These are phyloP conservation scores for Drosophila atripex DNA, from an alignment of 2,888 invertebrate genomes.

Conservation along the genomic window DNA sequence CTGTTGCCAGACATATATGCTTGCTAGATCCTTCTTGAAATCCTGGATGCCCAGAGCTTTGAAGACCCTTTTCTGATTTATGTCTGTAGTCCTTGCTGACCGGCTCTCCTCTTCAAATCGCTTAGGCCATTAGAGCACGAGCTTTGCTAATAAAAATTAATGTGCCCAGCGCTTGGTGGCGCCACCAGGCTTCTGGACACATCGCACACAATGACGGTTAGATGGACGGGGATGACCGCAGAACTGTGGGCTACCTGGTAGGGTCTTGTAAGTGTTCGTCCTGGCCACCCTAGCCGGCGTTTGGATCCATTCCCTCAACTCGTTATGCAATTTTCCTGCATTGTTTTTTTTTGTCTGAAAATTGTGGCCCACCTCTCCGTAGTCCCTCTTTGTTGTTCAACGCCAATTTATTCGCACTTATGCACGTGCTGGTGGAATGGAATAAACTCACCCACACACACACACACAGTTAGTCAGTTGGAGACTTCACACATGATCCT, in stretches of 20 bases:
- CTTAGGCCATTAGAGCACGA: constrained; percentile 48
- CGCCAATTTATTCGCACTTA: constrained; percentile 75
- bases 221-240: constrained; percentile 35
- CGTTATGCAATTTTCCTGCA: constrained; percentile 70
- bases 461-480: constrained; percentile 13
- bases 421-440: constrained; percentile 56
- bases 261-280: not conserved
- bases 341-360: constrained; percentile 28
- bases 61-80: constrained; percentile 18
- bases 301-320: constrained; percentile 40
- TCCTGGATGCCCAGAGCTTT: not conserved
- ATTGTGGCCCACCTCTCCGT: not conserved
- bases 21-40: not conserved
- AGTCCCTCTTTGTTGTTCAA: constrained; percentile 35
- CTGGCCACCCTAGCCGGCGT: constrained; percentile 1
- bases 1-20: not conserved
- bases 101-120: constrained; percentile 33
- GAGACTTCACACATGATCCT: constrained; percentile 33
- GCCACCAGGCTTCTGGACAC: constrained; percentile 13
- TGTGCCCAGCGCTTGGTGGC: constrained; percentile 39
- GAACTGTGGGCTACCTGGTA: constrained; percentile 42
- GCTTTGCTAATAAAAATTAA: constrained; percentile 59
- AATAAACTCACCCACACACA: constrained; percentile 2
- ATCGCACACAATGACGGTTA: constrained; percentile 19
- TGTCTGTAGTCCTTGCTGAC: constrained; percentile 8